These are phyloP conservation scores for Cinclus mexicanus DNA, from an alignment of 2,113 vertebrate species.

Conservation along the genomic window DNA sequence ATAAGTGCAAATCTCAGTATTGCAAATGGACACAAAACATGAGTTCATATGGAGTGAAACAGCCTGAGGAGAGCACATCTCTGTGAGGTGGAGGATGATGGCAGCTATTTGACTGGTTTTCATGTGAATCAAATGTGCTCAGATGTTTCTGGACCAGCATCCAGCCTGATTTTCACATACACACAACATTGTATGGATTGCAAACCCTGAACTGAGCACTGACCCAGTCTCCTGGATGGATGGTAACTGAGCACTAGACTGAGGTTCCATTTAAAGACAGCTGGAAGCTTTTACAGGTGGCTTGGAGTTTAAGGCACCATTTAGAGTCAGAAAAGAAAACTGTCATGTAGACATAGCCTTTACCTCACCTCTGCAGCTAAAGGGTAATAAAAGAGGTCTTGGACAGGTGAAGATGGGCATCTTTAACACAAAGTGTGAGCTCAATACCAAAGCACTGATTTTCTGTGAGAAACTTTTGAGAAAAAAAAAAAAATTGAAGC, in stretches of 20 bases:
- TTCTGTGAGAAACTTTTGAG: background rate
- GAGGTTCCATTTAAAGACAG: background rate
- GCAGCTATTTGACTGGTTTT: background rate
- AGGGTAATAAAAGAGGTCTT: background rate
- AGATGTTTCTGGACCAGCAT: background rate
- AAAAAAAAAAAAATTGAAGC: background rate
- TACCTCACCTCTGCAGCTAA: background rate
- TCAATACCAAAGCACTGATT: background rate
- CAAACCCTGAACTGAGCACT: background rate
- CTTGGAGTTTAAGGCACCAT: background rate
- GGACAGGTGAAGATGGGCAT: background rate
- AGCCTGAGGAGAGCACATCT: background rate
- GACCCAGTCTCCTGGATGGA: background rate
- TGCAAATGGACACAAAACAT: rapidly evolving
- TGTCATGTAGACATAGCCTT: background rate
- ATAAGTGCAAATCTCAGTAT: background rate
- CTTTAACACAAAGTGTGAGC: background rate
- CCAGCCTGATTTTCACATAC: background rate
- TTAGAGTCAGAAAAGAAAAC: background rate
- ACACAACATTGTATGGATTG: background rate
- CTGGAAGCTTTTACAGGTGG: background rate
- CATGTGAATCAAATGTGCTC: background rate
- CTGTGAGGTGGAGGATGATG: background rate
- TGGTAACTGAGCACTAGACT: background rate
- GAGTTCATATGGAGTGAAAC: background rate